Evolutionary conservation across 2,888 invertebrate genomes (phyloP), one percentile per base, ranked within the genome.

Genomic region (Philereme vetulata): DNA sequence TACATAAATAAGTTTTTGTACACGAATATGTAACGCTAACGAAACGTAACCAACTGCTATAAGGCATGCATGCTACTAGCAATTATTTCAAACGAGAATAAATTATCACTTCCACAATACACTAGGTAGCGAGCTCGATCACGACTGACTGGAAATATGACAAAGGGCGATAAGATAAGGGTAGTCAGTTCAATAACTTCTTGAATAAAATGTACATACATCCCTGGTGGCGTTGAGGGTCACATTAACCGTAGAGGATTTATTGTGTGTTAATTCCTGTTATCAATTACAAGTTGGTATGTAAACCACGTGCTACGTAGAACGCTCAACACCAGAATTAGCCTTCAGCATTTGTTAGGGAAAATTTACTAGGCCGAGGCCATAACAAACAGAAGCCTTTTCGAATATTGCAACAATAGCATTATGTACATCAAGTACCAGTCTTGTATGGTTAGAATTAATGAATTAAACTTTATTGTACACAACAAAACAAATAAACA

Each of bases 101-200:
- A 46, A 55, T 56, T 62, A 56, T 21, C 7, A 66, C 57, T 61
- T 64, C 52, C 57, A 56, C 56, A 51, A 60, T 54, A 62, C 67
- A 72, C 63, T 55, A 58, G 59, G 45, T 40, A 69, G 57, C 67
- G 62, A 71, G 67, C 61, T 65, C 65, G 65, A 59, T 64, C 66
- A 71, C 72, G 70, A 82, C 80, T 81, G 78, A 77, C 71, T 74
- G 72, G 77, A 80, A 82, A 78, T 81, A 82, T 81, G 84, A 83
- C 81, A 63, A 73, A 66, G 70, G 72, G 68, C 75, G 89, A 90
- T 90, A 90, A 90, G 88, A 88, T 90, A 88, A 78, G 71, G 67
- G 67, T 64, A 79, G 66, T 64, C 78, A 80, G 85, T 88, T 88
- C 86, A 89, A 85, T 87, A 88, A 83, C 86, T 83, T 78, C 72